Conservation (phyloP, 2,113 vertebrate genomes). For the Pseudorhombus dupliciocellatus region DNA sequence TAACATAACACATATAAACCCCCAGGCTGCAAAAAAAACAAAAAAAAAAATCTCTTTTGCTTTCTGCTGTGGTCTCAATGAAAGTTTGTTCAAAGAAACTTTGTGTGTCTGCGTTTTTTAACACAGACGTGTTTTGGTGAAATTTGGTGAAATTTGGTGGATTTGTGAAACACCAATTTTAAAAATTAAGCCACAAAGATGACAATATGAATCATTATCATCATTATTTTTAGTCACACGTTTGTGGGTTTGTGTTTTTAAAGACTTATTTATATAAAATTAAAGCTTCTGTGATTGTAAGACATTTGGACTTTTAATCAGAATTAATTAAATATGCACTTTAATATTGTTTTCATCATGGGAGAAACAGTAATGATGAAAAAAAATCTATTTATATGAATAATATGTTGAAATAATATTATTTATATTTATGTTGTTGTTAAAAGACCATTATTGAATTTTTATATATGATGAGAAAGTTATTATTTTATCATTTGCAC, state of each 20-base stretch:
- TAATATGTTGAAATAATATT: neutral
- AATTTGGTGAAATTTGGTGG: no score
- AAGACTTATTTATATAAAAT: neutral
- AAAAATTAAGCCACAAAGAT: no score
- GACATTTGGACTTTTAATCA: constrained; percentile 12
- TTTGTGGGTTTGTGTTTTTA: no score
- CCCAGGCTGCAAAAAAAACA: constrained; percentile 15
- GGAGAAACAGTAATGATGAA: neutral
- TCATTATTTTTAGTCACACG: constrained; percentile 12
- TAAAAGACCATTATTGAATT: no score
- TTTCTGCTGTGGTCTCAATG: constrained; percentile 3
- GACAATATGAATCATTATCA: constrained; percentile 17
- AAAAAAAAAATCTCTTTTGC: neutral
- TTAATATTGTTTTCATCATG: constrained; percentile 16
- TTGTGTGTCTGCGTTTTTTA: no score
- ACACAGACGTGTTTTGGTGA: no score
- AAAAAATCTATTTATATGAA: neutral
- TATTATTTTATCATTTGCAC: neutral
- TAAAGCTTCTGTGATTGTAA: constrained; percentile 7
- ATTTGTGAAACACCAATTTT: no score
- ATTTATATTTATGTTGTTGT: neutral
- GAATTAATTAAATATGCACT: constrained; percentile 1
- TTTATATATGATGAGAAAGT: no score
- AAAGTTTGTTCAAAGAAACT: neutral
- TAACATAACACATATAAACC: constrained; percentile 4